phyloP scores from a whole-genome alignment of 2,888 invertebrate species.

The Patella pellucida region DNA sequence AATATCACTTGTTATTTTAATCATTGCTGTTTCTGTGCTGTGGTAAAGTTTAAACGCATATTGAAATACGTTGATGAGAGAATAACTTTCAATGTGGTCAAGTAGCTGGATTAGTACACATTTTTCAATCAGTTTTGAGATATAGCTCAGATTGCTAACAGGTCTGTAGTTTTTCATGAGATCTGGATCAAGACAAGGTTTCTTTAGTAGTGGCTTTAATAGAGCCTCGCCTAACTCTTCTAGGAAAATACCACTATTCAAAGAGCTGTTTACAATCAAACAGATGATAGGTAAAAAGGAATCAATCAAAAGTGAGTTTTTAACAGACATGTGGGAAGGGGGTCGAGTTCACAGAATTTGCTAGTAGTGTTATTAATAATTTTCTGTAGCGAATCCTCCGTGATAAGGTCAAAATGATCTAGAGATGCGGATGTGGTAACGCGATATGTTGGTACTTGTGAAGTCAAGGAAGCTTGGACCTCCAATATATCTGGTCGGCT shows the following conservation, averaged over 20 bases:
- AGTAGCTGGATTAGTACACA: slow-evolving; percentile 1
- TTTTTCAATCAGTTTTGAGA: not conserved
- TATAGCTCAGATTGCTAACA: not conserved
- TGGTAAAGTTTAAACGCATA: not conserved
- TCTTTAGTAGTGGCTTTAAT: slow-evolving; percentile 3
- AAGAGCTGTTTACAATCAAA: slow-evolving; percentile 3
- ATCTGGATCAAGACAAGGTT: not conserved
- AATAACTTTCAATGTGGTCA: not conserved
- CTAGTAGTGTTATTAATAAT: slow-evolving; percentile 1
- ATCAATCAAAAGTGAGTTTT: slow-evolving; percentile 12
- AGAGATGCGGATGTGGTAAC: not conserved
- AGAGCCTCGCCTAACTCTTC: not conserved
- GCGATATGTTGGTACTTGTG: not conserved
- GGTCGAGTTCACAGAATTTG: slow-evolving; percentile 22
- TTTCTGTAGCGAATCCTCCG: not conserved
- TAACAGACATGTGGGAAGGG: slow-evolving; percentile 22
- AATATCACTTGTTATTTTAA: not conserved
- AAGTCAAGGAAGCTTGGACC: not conserved
- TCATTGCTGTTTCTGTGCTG: slow-evolving; percentile 3
- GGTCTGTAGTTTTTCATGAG: slow-evolving; percentile 3
- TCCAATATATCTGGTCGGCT: not conserved
- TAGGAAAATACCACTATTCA: slow-evolving; percentile 4
- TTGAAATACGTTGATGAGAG: too few relatives aligned
- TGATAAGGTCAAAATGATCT: not conserved
- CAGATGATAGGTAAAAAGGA: slow-evolving; percentile 8